Percentiles rank a stretch among this genome's conserved stretches.
These are phyloP conservation scores for Diploscapter pachys DNA, from an alignment of 1,140 invertebrate genomes.

Conservation along the genomic window DNA sequence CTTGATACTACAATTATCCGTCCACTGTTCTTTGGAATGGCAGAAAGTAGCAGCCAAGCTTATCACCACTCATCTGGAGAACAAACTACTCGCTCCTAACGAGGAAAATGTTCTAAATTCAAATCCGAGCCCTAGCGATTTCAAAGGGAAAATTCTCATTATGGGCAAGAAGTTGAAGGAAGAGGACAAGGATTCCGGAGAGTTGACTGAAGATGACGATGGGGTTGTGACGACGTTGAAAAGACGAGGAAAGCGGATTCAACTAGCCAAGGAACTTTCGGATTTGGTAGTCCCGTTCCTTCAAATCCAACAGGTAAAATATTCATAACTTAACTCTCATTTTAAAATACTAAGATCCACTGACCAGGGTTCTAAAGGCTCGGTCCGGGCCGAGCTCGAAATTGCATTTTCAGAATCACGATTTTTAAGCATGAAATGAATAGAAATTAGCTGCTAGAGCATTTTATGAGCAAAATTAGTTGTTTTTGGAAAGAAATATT, in stretches of 20 bases:
- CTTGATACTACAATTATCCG: slow-evolving; percentile 49
- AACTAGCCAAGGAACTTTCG: slow-evolving; percentile 42
- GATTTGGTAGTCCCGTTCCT: slow-evolving; percentile 52
- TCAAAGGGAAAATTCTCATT: slow-evolving; percentile 55
- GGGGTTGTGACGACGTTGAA: slow-evolving; percentile 28
- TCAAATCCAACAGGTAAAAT: slow-evolving; percentile 36
- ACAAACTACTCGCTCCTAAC: slow-evolving; percentile 43
- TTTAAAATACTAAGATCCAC: too few relatives aligned
- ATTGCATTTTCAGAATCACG: too few relatives aligned
- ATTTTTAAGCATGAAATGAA: too few relatives aligned
- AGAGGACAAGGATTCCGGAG: slow-evolving; percentile 35
- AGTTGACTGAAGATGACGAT: slow-evolving; percentile 49
- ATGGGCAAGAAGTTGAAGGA: slow-evolving; percentile 34
- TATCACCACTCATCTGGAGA: slow-evolving; percentile 41
- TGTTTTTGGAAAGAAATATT: too few relatives aligned
- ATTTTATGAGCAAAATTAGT: too few relatives aligned
- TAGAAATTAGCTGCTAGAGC: too few relatives aligned
- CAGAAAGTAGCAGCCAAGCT: slow-evolving; percentile 43
- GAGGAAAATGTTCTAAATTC: slow-evolving; percentile 24
- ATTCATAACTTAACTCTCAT: too few relatives aligned
- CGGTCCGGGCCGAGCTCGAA: too few relatives aligned
- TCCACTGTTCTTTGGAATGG: slow-evolving; percentile 48
- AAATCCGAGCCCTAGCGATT: slow-evolving; percentile 46
- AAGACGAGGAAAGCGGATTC: slow-evolving; percentile 28
- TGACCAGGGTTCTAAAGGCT: too few relatives aligned